Percentiles rank a stretch among this genome's conserved stretches.
Evolutionary conservation across 2,113 vertebrate genomes (phyloP).

Genomic region (Myrmecophaga tridactyla): DNA sequence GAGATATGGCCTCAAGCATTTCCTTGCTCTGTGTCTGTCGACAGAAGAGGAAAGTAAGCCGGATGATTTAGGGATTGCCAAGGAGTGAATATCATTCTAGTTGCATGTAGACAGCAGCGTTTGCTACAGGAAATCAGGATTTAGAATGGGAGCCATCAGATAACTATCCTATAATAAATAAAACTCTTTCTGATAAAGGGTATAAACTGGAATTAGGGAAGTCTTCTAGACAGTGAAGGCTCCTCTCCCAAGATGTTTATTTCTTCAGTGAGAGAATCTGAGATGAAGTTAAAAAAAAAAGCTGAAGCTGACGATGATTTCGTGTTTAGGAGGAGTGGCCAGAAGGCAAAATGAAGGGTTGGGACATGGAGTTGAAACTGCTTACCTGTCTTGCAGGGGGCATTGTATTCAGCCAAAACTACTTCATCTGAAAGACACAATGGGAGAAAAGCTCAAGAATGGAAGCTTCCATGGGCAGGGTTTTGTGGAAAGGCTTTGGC

Average conservation of each 20-base stretch:
- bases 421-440: conserved; percentile 55
- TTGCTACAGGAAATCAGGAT: background rate
- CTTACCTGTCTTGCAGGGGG: conserved; percentile 28
- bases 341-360: background rate
- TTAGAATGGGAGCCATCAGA: background rate
- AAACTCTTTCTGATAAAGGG: background rate
- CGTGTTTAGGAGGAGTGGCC: background rate
- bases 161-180: background rate
- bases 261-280: background rate
- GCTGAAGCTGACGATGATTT: background rate
- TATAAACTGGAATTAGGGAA: background rate
- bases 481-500: background rate
- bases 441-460: background rate
- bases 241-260: background rate
- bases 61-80: background rate
- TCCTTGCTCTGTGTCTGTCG: background rate
- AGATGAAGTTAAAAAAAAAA: background rate
- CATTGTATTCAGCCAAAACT: conserved; percentile 38
- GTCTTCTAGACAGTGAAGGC: background rate
- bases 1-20: background rate
- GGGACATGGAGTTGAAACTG: background rate
- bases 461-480: too few species aligned
- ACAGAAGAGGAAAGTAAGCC: background rate
- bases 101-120: background rate
- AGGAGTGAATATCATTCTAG: background rate